Percentiles rank a stretch among this genome's conserved stretches.
phyloP scores from a whole-genome alignment of 2,797 vertebrate genomes.

The Ciconia nigra region DNA sequence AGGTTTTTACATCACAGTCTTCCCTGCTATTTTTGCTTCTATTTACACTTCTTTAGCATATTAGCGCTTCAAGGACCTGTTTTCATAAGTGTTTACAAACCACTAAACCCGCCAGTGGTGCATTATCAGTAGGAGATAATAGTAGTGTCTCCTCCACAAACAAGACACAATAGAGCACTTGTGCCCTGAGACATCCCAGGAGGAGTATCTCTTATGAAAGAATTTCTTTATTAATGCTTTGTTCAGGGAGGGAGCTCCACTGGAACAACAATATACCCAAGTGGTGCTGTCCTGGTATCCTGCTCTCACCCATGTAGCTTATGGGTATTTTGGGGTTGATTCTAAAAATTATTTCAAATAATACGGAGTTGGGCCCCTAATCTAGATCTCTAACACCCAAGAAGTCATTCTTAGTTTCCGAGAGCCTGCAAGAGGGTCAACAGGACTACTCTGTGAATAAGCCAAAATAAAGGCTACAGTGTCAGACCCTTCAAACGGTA shows the following conservation, averaged over 20 bases:
- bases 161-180: not conserved
- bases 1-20: not conserved
- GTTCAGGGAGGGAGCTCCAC: not conserved
- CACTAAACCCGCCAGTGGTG: not conserved
- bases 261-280: not conserved
- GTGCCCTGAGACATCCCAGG: not conserved
- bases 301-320: not conserved
- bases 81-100: not conserved
- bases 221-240: constrained; percentile 51
- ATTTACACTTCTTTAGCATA: not conserved
- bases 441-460: not conserved
- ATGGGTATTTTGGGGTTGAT: not conserved
- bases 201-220: constrained; percentile 47
- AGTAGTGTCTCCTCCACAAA: constrained; percentile 26
- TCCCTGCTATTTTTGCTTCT: not conserved
- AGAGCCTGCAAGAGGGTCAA: not conserved
- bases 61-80: not conserved
- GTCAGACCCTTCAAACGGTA: not conserved
- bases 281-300: not conserved
- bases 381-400: not conserved
- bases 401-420: not conserved
- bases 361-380: not conserved
- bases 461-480: not conserved
- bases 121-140: constrained; percentile 25
- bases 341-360: not conserved